phyloP scores from a whole-genome alignment of 2,888 invertebrate species.

The Cenopis cana region DNA sequence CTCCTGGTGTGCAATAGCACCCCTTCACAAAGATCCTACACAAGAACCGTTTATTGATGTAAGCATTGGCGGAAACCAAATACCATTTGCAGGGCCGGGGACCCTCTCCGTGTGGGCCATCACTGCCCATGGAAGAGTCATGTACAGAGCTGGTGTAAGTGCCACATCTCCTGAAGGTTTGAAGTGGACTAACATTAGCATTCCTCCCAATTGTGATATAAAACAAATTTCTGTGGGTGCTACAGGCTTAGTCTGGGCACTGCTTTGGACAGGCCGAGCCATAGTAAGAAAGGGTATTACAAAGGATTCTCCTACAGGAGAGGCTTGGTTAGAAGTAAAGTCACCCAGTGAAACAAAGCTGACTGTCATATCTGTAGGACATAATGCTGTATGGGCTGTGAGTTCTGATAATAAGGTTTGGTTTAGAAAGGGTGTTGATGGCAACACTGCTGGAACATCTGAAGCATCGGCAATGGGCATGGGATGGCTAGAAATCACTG shows the following conservation, averaged over 20 bases:
- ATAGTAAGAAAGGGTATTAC: slow-evolving; percentile 93
- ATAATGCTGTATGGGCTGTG: slow-evolving; percentile 91
- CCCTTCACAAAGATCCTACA: slow-evolving; percentile 94
- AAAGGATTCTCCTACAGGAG: slow-evolving; percentile 89
- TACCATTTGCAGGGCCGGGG: slow-evolving; percentile 91
- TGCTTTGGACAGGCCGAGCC: slow-evolving; percentile 93
- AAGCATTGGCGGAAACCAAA: slow-evolving; percentile 92
- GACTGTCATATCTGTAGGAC: slow-evolving; percentile 92
- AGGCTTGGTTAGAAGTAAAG: slow-evolving; percentile 92
- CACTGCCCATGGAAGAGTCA: slow-evolving; percentile 95
- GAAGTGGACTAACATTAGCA: slow-evolving; percentile 92
- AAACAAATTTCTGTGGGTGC: slow-evolving; percentile 94
- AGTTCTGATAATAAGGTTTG: slow-evolving; percentile 93
- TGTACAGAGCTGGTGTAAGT: slow-evolving; percentile 93
- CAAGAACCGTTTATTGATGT: slow-evolving; percentile 97
- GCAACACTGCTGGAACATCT: slow-evolving; percentile 88
- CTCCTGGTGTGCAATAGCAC: slow-evolving; percentile 96
- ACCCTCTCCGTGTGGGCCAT: slow-evolving; percentile 96
- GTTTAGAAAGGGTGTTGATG: slow-evolving; percentile 92
- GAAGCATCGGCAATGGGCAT: slow-evolving; percentile 92
- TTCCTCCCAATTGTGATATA: slow-evolving; percentile 92
- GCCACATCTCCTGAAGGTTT: slow-evolving; percentile 94
- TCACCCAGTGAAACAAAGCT: slow-evolving; percentile 89
- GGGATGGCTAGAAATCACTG: slow-evolving; percentile 96
- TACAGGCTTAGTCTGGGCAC: slow-evolving; percentile 94